Conservation (phyloP, 1,140 invertebrate species). For the Papilio glaucus region DNA sequence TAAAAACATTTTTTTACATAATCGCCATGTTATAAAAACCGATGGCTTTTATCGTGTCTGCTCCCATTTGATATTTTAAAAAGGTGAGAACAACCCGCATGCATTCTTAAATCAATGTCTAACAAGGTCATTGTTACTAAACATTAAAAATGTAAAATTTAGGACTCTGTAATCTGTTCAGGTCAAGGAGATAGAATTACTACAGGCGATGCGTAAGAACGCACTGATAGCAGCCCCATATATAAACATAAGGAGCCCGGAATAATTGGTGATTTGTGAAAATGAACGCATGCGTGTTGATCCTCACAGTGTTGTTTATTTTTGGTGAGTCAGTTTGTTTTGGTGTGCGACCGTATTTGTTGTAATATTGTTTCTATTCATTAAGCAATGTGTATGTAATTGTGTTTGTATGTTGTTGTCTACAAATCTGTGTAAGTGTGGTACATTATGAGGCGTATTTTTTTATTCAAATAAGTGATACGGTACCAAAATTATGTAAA, state of each 20-base stretch:
- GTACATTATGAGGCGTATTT: neutral
- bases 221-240: conserved; percentile 65
- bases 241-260: conserved; percentile 59
- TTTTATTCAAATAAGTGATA: neutral
- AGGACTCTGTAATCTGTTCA: conserved; percentile 47
- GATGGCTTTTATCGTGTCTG: neutral
- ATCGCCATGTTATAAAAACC: neutral
- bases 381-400: neutral
- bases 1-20: too few species aligned
- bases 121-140: conserved; percentile 14
- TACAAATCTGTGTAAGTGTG: conserved; percentile 2
- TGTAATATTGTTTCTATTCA: neutral
- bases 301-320: conserved; percentile 45
- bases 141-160: conserved; percentile 39
- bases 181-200: conserved; percentile 56
- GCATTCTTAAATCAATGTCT: neutral
- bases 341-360: neutral
- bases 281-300: conserved; percentile 57
- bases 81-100: conserved; percentile 5
- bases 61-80: neutral
- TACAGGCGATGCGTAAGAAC: conserved; percentile 47
- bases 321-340: conserved; percentile 51
- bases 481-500: neutral
- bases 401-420: neutral
- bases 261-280: conserved; percentile 55